Evolutionary conservation across 2,113 vertebrate genomes (phyloP).

Genomic region (Uria aalge): DNA sequence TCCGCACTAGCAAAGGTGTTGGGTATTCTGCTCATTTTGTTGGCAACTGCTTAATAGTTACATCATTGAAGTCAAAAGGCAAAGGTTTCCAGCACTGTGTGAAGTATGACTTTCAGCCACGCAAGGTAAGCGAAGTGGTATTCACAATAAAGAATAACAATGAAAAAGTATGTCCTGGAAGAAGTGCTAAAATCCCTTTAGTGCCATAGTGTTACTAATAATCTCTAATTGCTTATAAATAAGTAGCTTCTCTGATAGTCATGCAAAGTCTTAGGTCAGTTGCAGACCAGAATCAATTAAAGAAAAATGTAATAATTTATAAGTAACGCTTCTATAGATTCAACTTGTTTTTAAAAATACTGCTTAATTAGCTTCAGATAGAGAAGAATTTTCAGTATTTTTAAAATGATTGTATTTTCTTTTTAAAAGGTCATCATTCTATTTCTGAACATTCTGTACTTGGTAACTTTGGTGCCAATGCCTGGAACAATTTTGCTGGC

Average conservation of each 20-base stretch:
- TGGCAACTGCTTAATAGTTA: constrained; percentile 95
- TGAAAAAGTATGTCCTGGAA: background rate
- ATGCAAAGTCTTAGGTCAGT: background rate
- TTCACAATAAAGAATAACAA: background rate
- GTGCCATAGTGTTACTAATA: background rate
- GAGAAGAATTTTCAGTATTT: background rate
- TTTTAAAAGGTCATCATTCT: background rate
- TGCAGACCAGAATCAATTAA: background rate
- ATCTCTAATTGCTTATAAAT: background rate
- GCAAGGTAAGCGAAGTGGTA: constrained; percentile 81
- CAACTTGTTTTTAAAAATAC: background rate
- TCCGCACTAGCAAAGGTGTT: constrained; percentile 96
- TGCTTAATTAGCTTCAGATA: background rate
- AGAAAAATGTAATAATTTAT: background rate
- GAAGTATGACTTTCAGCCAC: constrained; percentile 96
- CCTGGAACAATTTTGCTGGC: background rate
- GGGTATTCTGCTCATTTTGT: constrained; percentile 98
- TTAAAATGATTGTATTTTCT: background rate
- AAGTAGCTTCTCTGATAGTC: background rate
- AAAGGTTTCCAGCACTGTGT: constrained; percentile 99
- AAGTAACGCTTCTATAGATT: background rate
- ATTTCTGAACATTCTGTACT: background rate
- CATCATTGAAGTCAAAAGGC: constrained; percentile 96
- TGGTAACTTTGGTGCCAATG: background rate
- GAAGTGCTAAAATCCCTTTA: background rate